Base-by-base conservation (phyloP, 2,888 invertebrate genomes). In the Odontocolon sp. region DNA sequence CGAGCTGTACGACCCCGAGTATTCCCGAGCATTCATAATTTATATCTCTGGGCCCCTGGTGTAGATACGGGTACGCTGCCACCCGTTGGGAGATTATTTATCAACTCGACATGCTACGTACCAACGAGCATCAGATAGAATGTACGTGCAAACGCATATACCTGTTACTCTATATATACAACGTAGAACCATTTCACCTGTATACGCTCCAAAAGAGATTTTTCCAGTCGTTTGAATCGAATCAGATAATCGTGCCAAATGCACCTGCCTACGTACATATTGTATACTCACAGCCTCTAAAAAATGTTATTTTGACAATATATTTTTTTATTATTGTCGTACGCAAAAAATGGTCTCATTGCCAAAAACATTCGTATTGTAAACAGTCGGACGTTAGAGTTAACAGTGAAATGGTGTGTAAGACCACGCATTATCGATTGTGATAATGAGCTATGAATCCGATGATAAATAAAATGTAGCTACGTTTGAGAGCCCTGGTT, bases 11-110 rank as follows among this genome's bases (percentile, higher is more conserved):
- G 64, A 77, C 52, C 47, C 77, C 69, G 59, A 64, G 72, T 59
- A 77, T 59, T 66, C 59, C 57, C 59, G 77, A n/a, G 68, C 69
- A 69, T 73, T 77, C 73, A 77, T 69, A 77, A 77, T 77, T 73
- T 73, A 77, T 73, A 77, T 77, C 72, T 47, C 59, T 66, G 73
- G 54, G 31, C 59, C 4, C 64, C 18, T 23, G 33, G 23, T 45
- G 28, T 33, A 38, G 36, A 66, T 47, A 36, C 23, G 21, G 33
- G 52, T 21, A 52, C 14, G 40, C n/a, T 40, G 23, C 40, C 56
- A 68, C 31, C 68, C 57, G 57, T 36, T 38, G 68, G 45, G 57
- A 54, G 64, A 73, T 69, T 77, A 69, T 77, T 77, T 64, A 77
- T 73, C 73, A 73, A 73, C 73, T 73, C 77, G 69, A 66, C 72